Base-by-base conservation (phyloP, 1,140 invertebrate genomes). In the Caerostris darwini region DNA sequence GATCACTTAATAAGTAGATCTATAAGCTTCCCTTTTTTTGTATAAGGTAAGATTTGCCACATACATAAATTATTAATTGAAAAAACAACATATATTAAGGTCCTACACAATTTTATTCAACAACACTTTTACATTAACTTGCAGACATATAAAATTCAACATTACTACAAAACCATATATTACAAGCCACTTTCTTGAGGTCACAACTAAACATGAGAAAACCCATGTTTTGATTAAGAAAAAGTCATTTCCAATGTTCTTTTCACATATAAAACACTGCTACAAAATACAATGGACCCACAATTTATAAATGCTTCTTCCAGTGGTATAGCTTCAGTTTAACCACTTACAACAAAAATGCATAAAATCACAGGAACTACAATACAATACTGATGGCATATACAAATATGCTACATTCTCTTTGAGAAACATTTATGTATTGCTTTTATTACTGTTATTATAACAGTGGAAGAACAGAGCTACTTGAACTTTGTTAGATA, bases 241-340 rank as follows among this genome's bases (percentile, higher is more conserved):
- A 92, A 93, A 93, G 59, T 88, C 86, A 89, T 94, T 64, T 94
- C 92, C 92, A 94, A 94, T 82, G 69, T 90, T 90, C 92, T 94
- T 59, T 94, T 94, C 81, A 94, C 93, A 94, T 94, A 94, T 94
- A 94, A 94, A 94, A 94, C 87, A 94, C 77, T 89, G 93, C 93
- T 94, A 94, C 93, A 94, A 94, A 94, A 94, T 94, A 94, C 93
- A 90, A 94, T 94, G 93, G 93, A 94, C 93, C 93, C 93, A 94
- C 93, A 94, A 85, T 94, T 90, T 94, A 94, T 94, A 94, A 94
- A 94, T 94, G 93, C 93, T 94, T 94, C 71, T 83, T 88, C 91
- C 58, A 94, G 92, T 89, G 91, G 92, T 89, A 67, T 67, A 89
- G 83, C 67, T 93, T 93, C 92, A 81, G 53, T 90, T 90, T 50